phyloP scores from a whole-genome alignment of 2,113 vertebrate species.

The Neodontobutis hainanensis region DNA sequence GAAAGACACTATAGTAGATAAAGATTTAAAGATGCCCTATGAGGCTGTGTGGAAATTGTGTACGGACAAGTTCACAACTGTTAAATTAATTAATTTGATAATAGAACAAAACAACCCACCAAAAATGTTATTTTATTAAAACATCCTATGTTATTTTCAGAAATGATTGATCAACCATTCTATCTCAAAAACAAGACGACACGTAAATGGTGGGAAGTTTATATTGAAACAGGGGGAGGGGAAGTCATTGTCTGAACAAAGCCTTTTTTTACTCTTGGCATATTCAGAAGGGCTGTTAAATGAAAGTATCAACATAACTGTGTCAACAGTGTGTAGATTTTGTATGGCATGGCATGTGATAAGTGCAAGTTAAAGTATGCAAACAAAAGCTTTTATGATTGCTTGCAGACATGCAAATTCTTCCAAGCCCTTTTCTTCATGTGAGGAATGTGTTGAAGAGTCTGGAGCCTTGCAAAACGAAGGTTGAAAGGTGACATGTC shows the following conservation, averaged over 20 bases:
- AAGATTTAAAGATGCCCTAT: not conserved
- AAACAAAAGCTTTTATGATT: slow-evolving; percentile 38
- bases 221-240: slow-evolving; percentile 55
- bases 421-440: slow-evolving; percentile 21
- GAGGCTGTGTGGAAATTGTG: not conserved
- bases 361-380: slow-evolving; percentile 9
- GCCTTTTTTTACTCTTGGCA: slow-evolving; percentile 40
- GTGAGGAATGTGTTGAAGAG: slow-evolving; percentile 52
- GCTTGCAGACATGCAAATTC: slow-evolving; percentile 26
- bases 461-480: slow-evolving; percentile 65
- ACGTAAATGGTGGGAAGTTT: not conserved
- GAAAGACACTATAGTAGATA: not conserved
- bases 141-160: no score
- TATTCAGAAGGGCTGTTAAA: slow-evolving; percentile 51
- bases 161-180: no score
- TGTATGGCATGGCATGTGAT: not conserved
- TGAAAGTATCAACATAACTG: slow-evolving; percentile 22
- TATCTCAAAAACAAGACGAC: no score
- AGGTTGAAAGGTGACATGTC: slow-evolving; percentile 61
- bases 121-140: no score
- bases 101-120: no score
- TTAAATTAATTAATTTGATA: no score
- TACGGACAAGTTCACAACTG: not conserved
- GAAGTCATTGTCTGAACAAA: slow-evolving; percentile 55
- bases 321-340: slow-evolving; percentile 25